A percentile compares a stretch with the other conserved stretches of the same genome.
Conservation (phyloP, 92 coral and sea anemone genomes). For the Desmophyllum pertusum region DNA sequence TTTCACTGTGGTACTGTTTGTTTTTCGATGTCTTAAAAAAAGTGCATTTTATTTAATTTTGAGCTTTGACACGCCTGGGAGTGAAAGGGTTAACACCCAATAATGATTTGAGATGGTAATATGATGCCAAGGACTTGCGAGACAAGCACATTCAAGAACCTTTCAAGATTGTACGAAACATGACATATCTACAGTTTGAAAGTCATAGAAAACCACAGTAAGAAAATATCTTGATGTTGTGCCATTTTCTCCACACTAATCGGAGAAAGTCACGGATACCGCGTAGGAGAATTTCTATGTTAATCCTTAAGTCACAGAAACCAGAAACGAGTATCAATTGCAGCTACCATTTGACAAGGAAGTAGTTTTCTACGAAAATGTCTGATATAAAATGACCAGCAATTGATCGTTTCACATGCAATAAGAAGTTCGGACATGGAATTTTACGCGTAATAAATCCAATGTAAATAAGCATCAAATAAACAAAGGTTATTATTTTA, state of each 20-base stretch:
- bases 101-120: too few relatives aligned
- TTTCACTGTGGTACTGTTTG: too few relatives aligned
- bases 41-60: too few relatives aligned
- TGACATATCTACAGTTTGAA: too few relatives aligned
- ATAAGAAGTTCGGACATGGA: background rate
- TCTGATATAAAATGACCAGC: background rate
- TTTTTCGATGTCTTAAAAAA: too few relatives aligned
- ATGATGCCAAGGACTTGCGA: too few relatives aligned
- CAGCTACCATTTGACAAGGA: background rate
- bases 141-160: too few relatives aligned
- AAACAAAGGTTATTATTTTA: background rate
- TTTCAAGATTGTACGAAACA: too few relatives aligned
- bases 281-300: background rate
- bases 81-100: too few relatives aligned
- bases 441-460: background rate
- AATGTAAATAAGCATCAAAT: background rate
- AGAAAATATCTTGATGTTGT: too few relatives aligned
- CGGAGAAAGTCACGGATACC: background rate
- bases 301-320: background rate
- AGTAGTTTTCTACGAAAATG: background rate
- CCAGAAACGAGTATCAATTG: background rate
- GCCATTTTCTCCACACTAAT: background rate
- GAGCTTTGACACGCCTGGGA: too few relatives aligned
- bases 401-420: conserved; percentile 4
- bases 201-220: too few relatives aligned